Conservation (phyloP, 2,888 invertebrate genomes). For the Limnephilus marmoratus region DNA sequence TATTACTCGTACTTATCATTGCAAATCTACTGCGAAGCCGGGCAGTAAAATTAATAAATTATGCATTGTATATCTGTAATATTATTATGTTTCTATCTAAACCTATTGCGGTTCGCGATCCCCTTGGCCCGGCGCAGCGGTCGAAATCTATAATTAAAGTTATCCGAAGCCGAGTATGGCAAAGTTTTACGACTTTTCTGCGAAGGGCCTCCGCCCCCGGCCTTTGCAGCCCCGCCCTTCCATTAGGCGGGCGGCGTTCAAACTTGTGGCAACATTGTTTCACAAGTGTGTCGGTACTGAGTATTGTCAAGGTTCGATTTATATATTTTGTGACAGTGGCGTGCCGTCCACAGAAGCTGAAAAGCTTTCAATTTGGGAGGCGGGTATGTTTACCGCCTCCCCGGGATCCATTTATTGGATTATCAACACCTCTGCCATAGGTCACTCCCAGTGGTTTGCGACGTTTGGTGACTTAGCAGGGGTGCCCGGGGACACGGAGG, state of each 20-base stretch:
- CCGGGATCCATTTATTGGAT: too few relatives aligned
- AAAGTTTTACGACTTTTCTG: slow-evolving; percentile 57
- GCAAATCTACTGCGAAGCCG: background rate
- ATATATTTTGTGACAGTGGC: background rate
- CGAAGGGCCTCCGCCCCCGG: slow-evolving; percentile 11
- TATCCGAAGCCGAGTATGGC: slow-evolving; percentile 49
- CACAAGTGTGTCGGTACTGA: background rate
- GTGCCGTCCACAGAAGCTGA: too few relatives aligned
- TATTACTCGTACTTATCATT: background rate
- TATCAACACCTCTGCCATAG: too few relatives aligned
- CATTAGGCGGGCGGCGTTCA: background rate
- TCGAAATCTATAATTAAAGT: slow-evolving; percentile 62
- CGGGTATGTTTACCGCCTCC: too few relatives aligned
- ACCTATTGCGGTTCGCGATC: background rate
- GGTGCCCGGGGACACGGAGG: too few relatives aligned
- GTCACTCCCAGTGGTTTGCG: too few relatives aligned
- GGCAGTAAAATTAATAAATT: background rate
- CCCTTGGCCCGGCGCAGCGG: slow-evolving; percentile 20
- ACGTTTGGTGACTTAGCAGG: too few relatives aligned
- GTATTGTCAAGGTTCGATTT: background rate
- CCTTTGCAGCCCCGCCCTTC: background rate
- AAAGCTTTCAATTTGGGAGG: too few relatives aligned
- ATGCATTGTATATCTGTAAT: background rate
- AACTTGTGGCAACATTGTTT: slow-evolving; percentile 36
- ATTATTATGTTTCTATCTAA: background rate